Conservation (phyloP, 1,140 invertebrate genomes). For the Holotrichia oblita region DNA sequence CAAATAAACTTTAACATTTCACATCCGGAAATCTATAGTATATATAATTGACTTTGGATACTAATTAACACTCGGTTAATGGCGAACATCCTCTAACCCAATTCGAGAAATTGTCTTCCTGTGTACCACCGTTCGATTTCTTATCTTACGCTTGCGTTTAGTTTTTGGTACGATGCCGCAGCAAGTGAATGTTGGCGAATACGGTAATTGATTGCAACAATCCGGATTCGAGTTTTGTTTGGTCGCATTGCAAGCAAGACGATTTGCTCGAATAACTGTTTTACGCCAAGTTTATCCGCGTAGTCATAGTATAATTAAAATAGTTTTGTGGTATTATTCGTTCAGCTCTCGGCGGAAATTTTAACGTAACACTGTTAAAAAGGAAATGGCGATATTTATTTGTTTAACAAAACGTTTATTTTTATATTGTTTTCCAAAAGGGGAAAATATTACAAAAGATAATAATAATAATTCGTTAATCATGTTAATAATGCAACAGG, state of each 20-base stretch:
- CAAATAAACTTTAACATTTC: slow-evolving; percentile 22
- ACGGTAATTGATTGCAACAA: background rate
- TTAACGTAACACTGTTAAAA: background rate
- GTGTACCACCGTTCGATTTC: background rate
- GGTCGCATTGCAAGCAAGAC: background rate
- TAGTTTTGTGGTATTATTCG: slow-evolving; percentile 2
- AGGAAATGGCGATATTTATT: slow-evolving; percentile 18
- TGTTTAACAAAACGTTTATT: background rate
- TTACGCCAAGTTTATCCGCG: background rate
- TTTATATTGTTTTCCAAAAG: background rate
- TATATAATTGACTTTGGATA: background rate
- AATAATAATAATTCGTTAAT: too few relatives aligned
- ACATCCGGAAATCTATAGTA: slow-evolving; percentile 14
- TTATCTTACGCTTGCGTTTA: background rate
- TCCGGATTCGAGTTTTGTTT: slow-evolving; percentile 16
- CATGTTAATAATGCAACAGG: too few relatives aligned
- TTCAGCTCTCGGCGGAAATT: background rate
- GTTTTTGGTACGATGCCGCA: background rate
- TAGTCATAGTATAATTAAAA: background rate
- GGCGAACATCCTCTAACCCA: slow-evolving; percentile 15
- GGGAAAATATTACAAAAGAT: background rate
- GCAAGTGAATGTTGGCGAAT: background rate
- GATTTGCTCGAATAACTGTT: slow-evolving; percentile 27
- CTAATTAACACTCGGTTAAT: slow-evolving; percentile 25
- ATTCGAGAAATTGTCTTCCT: slow-evolving; percentile 7